phyloP scores from a whole-genome alignment of 2,113 vertebrate species.

The Dermatemys mawii region DNA sequence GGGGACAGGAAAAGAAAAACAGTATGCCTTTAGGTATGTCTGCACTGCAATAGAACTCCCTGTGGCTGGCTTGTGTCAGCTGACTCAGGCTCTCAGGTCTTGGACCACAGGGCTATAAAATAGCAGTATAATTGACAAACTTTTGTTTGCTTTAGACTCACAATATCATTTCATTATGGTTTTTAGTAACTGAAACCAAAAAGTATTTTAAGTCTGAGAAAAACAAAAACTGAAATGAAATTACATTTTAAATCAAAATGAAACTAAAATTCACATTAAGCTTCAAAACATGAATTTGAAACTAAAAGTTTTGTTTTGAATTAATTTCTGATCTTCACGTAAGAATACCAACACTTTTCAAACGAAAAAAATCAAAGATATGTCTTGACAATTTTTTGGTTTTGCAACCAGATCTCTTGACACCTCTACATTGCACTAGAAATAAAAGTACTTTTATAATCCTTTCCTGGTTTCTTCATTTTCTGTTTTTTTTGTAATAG shows the following conservation, averaged over 20 bases:
- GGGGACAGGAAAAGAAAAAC: not conserved
- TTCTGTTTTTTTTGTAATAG: not conserved
- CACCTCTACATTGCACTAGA: not conserved
- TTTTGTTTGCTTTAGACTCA: not conserved
- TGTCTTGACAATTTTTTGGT: too few species aligned
- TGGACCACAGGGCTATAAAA: too few species aligned
- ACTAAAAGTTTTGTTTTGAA: not conserved
- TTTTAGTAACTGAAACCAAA: not conserved
- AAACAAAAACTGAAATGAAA: not conserved
- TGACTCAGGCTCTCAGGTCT: too few species aligned
- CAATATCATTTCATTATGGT: not conserved
- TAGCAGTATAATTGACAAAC: not conserved
- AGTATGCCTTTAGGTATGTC: not conserved
- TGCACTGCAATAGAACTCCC: too few species aligned
- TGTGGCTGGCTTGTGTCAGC: too few species aligned
- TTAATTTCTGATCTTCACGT: not conserved
- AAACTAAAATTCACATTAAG: not conserved
- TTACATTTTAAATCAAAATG: not conserved
- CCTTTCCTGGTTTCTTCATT: not conserved
- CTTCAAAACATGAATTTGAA: not conserved
- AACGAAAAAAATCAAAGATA: not conserved
- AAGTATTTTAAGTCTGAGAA: not conserved
- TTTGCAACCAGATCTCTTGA: too few species aligned
- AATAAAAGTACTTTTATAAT: not conserved
- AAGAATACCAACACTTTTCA: not conserved